These are phyloP conservation scores for Hedya salicella DNA, from an alignment of 2,888 invertebrate genomes.

Conservation along the genomic window DNA sequence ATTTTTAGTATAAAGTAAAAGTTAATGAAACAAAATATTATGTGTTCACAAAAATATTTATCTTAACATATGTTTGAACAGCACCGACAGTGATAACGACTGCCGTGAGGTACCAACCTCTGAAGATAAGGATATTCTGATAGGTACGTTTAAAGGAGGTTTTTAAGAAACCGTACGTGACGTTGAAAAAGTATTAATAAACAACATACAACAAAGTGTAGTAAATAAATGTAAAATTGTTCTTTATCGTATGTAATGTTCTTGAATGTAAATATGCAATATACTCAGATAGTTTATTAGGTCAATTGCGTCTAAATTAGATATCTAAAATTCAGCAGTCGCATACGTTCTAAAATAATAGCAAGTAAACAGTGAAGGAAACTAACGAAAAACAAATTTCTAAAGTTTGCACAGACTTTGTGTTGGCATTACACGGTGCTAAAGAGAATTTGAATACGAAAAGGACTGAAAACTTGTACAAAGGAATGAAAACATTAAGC, in stretches of 20 bases:
- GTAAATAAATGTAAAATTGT: slow-evolving; percentile 21
- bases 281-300: slow-evolving; percentile 29
- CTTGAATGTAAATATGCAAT: slow-evolving; percentile 18
- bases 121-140: slow-evolving; percentile 33
- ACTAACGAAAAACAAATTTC: slow-evolving; percentile 3
- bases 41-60: slow-evolving; percentile 60
- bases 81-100: slow-evolving; percentile 49
- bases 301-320: slow-evolving; percentile 43
- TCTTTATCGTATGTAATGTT: slow-evolving; percentile 7
- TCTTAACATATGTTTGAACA: slow-evolving; percentile 56
- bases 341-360: slow-evolving; percentile 34
- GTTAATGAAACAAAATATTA: slow-evolving; percentile 38
- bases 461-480: slow-evolving; percentile 32
- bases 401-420: slow-evolving; percentile 15
- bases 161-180: slow-evolving; percentile 6
- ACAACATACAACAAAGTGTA: slow-evolving; percentile 14
- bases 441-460: slow-evolving; percentile 34
- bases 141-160: neutral
- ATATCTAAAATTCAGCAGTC: slow-evolving; percentile 36
- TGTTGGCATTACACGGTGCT: slow-evolving; percentile 22
- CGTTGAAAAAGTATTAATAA: slow-evolving; percentile 4
- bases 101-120: slow-evolving; percentile 35
- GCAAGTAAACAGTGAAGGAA: slow-evolving; percentile 25
- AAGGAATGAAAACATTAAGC: slow-evolving; percentile 31
- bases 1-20: slow-evolving; percentile 18